These are phyloP conservation scores for Dryoscopus gambensis DNA, from an alignment of 2,113 vertebrate species.

Conservation along the genomic window DNA sequence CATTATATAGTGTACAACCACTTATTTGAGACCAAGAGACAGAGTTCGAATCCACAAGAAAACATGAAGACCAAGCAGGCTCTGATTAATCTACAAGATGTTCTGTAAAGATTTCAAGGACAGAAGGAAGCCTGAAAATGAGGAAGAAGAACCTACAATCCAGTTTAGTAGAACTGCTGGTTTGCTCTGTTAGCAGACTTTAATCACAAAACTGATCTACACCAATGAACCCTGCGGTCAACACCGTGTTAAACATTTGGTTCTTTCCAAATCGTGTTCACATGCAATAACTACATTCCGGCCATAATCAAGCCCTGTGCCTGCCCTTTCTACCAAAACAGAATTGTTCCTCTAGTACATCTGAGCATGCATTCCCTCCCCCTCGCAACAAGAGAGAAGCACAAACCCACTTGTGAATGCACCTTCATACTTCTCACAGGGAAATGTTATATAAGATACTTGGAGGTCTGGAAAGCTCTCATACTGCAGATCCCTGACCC, in stretches of 20 bases:
- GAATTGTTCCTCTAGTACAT: not conserved
- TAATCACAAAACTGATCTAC: not conserved
- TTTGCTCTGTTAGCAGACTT: not conserved
- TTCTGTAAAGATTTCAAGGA: not conserved
- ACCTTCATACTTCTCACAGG: not conserved
- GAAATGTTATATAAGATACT: not conserved
- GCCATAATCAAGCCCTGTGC: not conserved
- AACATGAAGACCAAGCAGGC: not conserved
- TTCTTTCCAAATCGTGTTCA: not conserved
- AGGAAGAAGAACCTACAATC: not conserved
- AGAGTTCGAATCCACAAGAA: not conserved
- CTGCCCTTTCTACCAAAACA: not conserved
- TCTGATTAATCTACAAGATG: conserved; percentile 16
- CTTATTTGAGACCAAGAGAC: not conserved
- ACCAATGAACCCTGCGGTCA: not conserved
- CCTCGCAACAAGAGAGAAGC: not conserved
- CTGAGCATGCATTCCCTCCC: not conserved
- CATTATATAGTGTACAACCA: not conserved
- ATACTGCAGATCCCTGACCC: not conserved
- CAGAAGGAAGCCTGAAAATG: not conserved
- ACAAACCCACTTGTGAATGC: not conserved
- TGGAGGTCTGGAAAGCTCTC: not conserved
- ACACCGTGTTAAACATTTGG: not conserved
- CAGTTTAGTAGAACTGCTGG: not conserved
- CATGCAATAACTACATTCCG: not conserved